A percentile compares a stretch with the other conserved stretches of the same genome.
Evolutionary conservation across 2,888 invertebrate species (phyloP).

Genomic region (Drosophila niveifrons): DNA sequence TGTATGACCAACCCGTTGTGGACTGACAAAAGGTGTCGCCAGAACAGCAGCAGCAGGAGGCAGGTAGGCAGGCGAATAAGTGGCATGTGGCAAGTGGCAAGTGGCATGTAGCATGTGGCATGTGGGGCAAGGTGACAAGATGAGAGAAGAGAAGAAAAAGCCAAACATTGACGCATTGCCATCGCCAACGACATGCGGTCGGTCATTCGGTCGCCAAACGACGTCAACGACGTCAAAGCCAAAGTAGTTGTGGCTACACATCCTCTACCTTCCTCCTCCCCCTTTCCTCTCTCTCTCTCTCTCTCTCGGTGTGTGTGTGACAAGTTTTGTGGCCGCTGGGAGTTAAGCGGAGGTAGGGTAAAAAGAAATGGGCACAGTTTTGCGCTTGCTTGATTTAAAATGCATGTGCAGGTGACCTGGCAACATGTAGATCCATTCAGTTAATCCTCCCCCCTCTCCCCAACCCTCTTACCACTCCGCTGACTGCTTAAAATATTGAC

Average conservation of each 20-base stretch:
- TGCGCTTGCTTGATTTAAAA: constrained; percentile 42
- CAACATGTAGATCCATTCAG: constrained; percentile 25
- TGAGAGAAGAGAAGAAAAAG: constrained; percentile 12
- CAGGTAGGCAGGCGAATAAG: not conserved
- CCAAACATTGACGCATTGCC: constrained; percentile 35
- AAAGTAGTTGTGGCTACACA: constrained; percentile 50
- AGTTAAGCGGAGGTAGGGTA: not conserved
- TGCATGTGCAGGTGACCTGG: constrained; percentile 37
- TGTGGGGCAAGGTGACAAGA: constrained; percentile 57
- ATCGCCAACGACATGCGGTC: constrained; percentile 31
- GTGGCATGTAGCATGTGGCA: constrained; percentile 7
- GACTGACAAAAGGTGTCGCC: constrained; percentile 36
- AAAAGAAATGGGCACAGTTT: constrained; percentile 26
- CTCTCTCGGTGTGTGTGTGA: not conserved
- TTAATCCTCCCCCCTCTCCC: constrained; percentile 9
- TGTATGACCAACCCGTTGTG: constrained; percentile 55
- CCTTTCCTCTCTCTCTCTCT: no score
- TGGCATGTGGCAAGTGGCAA: not conserved
- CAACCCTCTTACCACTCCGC: not conserved
- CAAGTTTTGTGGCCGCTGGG: constrained; percentile 31
- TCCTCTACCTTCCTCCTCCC: not conserved
- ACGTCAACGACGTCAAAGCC: constrained; percentile 47
- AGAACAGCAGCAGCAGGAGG: not conserved
- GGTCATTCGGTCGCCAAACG: constrained; percentile 54
- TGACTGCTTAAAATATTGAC: constrained; percentile 41